Conservation (phyloP, 1,140 invertebrate species). For the Dreissena polymorpha region DNA sequence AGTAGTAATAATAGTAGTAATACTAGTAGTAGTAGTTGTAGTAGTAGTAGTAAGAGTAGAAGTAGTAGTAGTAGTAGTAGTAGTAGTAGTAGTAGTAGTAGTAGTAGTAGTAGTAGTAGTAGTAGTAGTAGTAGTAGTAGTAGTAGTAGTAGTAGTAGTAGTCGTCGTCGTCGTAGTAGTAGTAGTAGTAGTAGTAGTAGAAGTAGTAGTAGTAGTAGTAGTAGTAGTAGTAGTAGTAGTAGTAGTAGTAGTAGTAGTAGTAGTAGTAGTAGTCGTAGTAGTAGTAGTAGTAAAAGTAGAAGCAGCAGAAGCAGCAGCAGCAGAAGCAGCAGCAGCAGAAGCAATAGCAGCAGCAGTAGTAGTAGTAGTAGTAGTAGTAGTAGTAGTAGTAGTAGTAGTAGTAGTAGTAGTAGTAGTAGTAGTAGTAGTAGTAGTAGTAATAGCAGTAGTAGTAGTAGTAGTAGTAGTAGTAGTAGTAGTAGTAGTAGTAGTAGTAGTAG, state of each 20-base stretch:
- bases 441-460: constrained; percentile 5
- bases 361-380: constrained; percentile 37
- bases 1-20: constrained; percentile 39
- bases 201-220: constrained; percentile 54
- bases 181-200: constrained; percentile 54
- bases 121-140: constrained; percentile 50
- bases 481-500: constrained; percentile 35
- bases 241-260: constrained; percentile 49
- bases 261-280: constrained; percentile 35
- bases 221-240: constrained; percentile 49
- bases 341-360: constrained; percentile 31
- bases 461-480: constrained; percentile 43
- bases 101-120: constrained; percentile 39
- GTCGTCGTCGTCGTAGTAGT: constrained; percentile 46
- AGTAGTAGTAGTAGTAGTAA: constrained; percentile 17
- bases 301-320: constrained; percentile 24
- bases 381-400: constrained; percentile 38
- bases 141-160: constrained; percentile 46
- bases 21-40: constrained; percentile 28
- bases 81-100: constrained; percentile 50
- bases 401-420: constrained; percentile 35
- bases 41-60: no score
- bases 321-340: constrained; percentile 37
- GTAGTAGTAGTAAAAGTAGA: no score
- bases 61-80: constrained; percentile 37